Evolutionary conservation across 2,888 invertebrate species (phyloP).

Genomic region (Creontiades dilutus): DNA sequence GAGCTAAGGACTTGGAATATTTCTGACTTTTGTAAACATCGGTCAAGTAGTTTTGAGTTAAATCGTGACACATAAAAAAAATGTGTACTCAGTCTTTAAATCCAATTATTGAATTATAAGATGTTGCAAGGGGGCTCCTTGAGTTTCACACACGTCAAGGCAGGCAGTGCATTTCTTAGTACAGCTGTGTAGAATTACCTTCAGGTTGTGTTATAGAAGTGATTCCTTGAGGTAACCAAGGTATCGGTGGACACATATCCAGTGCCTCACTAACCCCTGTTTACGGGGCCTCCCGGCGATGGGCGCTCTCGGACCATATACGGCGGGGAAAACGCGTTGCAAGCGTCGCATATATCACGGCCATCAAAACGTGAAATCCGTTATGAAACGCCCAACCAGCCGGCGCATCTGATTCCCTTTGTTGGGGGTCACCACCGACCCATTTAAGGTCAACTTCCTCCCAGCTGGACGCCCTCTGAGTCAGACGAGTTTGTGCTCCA

Average conservation of each 20-base stretch:
- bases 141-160: too few species aligned
- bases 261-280: neutral
- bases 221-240: too few species aligned
- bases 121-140: too few species aligned
- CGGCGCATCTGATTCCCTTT: neutral
- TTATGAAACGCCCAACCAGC: neutral
- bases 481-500: neutral
- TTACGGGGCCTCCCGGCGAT: neutral
- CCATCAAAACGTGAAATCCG: conserved; percentile 2
- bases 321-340: neutral
- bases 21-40: too few species aligned
- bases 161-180: too few species aligned
- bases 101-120: too few species aligned
- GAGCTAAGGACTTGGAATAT: too few species aligned
- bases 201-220: too few species aligned
- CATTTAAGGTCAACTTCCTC: conserved; percentile 22
- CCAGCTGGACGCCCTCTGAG: neutral
- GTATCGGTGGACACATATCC: neutral
- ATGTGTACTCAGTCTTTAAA: too few species aligned
- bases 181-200: too few species aligned
- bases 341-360: neutral
- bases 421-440: neutral
- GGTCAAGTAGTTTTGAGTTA: too few species aligned
- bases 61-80: too few species aligned
- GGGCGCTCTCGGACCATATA: neutral